A percentile compares a stretch with the other conserved stretches of the same genome.
These are phyloP conservation scores for Mellivora capensis DNA, from an alignment of 2,113 vertebrate genomes.

Conservation along the genomic window DNA sequence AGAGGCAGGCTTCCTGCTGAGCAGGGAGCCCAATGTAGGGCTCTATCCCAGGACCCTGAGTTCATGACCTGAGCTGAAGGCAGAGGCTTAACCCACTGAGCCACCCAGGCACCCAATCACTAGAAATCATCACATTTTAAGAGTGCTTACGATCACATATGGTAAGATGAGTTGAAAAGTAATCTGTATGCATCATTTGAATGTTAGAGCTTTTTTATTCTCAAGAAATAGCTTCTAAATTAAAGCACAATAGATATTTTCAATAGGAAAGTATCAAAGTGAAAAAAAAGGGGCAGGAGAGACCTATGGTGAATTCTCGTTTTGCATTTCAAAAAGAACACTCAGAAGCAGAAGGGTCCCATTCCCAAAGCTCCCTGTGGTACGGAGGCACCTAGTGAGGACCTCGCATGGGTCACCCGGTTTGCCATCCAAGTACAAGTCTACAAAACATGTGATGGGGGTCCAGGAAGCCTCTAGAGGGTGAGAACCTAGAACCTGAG, in stretches of 20 bases:
- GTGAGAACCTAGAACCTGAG: background rate
- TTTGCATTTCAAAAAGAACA: background rate
- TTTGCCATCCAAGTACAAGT: background rate
- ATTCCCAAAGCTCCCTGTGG: background rate
- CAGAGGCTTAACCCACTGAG: too few relatives aligned
- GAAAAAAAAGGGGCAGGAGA: background rate
- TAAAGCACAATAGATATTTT: background rate
- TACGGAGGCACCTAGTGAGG: background rate
- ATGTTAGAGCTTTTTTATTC: background rate
- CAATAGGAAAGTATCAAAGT: background rate
- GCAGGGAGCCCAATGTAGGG: too few relatives aligned
- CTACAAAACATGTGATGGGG: background rate
- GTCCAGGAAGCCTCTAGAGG: background rate
- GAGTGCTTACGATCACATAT: background rate
- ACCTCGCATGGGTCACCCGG: background rate
- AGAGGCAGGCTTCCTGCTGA: too few relatives aligned
- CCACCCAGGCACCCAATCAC: too few relatives aligned
- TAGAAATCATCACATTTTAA: background rate
- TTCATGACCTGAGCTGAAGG: too few relatives aligned
- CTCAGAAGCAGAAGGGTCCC: background rate
- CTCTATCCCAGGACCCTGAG: too few relatives aligned
- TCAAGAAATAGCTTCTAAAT: constrained; percentile 27
- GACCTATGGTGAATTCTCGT: background rate
- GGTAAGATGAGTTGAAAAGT: background rate
- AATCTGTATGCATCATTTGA: background rate